phyloP scores from a whole-genome alignment of 2,888 invertebrate species.

The Agrotis puta region DNA sequence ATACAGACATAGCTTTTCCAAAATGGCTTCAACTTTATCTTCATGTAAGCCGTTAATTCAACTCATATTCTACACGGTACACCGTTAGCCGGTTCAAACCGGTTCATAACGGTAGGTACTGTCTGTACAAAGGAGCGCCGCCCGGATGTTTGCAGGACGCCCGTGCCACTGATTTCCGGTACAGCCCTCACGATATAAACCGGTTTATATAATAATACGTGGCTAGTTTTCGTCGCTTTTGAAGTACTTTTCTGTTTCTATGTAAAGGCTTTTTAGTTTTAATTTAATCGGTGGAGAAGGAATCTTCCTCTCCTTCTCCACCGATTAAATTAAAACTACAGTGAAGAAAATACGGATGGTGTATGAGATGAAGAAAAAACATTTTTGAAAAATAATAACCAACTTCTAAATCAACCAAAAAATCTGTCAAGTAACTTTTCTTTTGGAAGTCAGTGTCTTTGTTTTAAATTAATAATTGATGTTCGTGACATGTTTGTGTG shows the following conservation, averaged over 20 bases:
- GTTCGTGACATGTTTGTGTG: too few species aligned
- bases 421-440: too few species aligned
- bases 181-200: slow-evolving; percentile 14
- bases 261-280: background rate
- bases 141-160: slow-evolving; percentile 57
- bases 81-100: slow-evolving; percentile 18
- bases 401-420: too few species aligned
- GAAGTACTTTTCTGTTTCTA: background rate
- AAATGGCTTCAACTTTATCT: background rate
- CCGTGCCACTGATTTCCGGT: slow-evolving; percentile 55
- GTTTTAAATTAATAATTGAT: too few species aligned
- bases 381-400: too few species aligned
- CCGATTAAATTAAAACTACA: too few species aligned
- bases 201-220: slow-evolving; percentile 9
- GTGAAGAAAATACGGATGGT: too few species aligned
- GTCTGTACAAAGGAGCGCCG: slow-evolving; percentile 22
- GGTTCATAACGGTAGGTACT: slow-evolving; percentile 26
- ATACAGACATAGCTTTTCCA: background rate
- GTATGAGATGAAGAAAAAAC: too few species aligned
- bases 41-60: background rate
- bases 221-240: background rate
- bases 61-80: slow-evolving; percentile 18
- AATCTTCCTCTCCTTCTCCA: too few species aligned
- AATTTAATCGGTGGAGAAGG: background rate
- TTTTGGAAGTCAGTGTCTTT: too few species aligned